Conservation (phyloP, 1,140 invertebrate genomes). For the Archegozetes longisetosus region DNA sequence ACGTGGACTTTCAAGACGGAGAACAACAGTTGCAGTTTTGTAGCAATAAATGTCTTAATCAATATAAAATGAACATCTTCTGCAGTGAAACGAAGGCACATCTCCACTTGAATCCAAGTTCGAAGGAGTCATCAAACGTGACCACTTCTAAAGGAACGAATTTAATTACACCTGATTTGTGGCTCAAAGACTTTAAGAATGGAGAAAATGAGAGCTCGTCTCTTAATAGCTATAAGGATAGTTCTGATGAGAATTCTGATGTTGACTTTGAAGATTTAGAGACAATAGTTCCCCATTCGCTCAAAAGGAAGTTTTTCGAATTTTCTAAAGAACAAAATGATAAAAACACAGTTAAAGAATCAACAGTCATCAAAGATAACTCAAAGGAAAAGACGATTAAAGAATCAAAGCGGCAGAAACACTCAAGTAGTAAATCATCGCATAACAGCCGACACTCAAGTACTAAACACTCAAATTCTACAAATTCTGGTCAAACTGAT, state of each 20-base stretch:
- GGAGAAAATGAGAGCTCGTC: not conserved
- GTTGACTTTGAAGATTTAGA: not conserved
- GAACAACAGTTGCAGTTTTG: constrained; percentile 39
- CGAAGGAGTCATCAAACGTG: constrained; percentile 24
- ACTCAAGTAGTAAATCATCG: not conserved
- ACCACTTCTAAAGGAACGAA: too few species aligned
- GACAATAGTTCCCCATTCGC: not conserved
- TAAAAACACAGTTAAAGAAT: constrained; percentile 12
- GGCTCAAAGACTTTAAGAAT: constrained; percentile 44
- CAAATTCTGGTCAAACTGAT: not conserved
- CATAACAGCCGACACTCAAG: not conserved
- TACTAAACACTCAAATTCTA: not conserved
- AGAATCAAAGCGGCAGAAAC: not conserved
- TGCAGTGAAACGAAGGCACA: not conserved
- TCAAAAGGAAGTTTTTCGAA: constrained; percentile 1
- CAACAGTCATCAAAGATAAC: not conserved
- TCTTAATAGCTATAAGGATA: not conserved
- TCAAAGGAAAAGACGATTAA: not conserved
- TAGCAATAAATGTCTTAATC: constrained; percentile 76
- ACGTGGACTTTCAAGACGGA: constrained; percentile 58
- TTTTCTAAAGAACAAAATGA: constrained; percentile 9
- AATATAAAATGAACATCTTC: constrained; percentile 75
- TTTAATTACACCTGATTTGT: constrained; percentile 70
- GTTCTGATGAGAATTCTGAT: not conserved
- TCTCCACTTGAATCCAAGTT: not conserved